Evolutionary conservation across 2,113 vertebrate genomes (phyloP).

Genomic region (Sialia sialis): DNA sequence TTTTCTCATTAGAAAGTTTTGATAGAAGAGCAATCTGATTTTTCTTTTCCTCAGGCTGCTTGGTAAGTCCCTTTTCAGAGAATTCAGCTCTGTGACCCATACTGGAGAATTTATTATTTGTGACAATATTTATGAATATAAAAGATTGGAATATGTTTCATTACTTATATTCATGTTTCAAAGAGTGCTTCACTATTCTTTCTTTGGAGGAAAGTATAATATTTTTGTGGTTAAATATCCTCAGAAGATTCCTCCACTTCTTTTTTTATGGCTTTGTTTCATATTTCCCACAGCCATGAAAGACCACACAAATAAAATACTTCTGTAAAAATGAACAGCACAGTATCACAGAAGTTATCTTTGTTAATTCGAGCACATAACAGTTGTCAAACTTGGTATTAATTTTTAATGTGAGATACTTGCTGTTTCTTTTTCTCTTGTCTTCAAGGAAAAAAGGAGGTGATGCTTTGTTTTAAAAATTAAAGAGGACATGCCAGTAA

Average conservation of each 20-base stretch:
- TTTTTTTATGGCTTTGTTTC: slow-evolving; percentile 11
- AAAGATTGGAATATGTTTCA: neutral
- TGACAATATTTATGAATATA: neutral
- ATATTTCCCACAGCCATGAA: slow-evolving; percentile 19
- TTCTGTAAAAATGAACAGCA: slow-evolving; percentile 11
- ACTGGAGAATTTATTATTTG: neutral
- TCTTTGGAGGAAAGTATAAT: slow-evolving; percentile 15
- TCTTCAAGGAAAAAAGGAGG: slow-evolving; percentile 25
- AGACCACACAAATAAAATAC: slow-evolving; percentile 47
- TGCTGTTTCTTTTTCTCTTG: neutral
- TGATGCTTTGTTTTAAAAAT: slow-evolving; percentile 20
- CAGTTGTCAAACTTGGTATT: slow-evolving; percentile 11
- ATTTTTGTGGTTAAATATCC: slow-evolving; percentile 29
- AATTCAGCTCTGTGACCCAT: neutral
- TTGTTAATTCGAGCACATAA: slow-evolving; percentile 19
- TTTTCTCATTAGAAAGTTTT: neutral
- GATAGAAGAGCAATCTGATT: neutral
- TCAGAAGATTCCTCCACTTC: neutral
- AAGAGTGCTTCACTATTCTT: neutral
- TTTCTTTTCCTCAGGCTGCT: neutral
- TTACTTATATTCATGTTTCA: neutral
- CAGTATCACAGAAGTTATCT: slow-evolving; percentile 45
- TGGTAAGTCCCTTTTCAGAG: neutral
- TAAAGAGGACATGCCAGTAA: slow-evolving; percentile 25
- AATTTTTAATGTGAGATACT: slow-evolving; percentile 26